Evolutionary conservation across 2,888 invertebrate species (phyloP).

Genomic region (Cyrtodaria siliqua): DNA sequence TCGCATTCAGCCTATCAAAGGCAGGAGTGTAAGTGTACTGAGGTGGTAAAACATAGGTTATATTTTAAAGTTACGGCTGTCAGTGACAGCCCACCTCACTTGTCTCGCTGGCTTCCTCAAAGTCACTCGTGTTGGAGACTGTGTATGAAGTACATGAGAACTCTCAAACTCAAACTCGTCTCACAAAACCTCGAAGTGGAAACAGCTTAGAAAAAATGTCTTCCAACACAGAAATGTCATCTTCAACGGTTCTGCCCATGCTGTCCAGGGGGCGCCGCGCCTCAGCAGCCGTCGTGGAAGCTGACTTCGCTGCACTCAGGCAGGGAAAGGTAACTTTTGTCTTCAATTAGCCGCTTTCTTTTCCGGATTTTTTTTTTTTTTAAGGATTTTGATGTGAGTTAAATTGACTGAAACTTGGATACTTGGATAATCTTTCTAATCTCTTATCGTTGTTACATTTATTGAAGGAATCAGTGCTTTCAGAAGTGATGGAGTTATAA

Average conservation of each 20-base stretch:
- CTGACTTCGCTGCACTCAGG: conserved; percentile 68
- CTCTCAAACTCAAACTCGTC: not conserved
- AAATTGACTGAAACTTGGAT: no score
- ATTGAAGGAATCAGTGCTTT: no score
- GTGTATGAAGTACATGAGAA: conserved; percentile 47
- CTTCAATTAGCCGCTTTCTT: no score
- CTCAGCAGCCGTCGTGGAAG: conserved; percentile 78
- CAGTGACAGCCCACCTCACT: conserved; percentile 14
- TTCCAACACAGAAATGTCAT: conserved; percentile 14
- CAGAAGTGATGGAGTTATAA: no score
- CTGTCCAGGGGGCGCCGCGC: conserved; percentile 79
- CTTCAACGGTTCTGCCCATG: conserved; percentile 63
- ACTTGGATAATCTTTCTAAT: no score
- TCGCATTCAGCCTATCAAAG: conserved; percentile 18
- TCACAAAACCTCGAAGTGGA: no score
- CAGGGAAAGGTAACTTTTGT: conserved; percentile 48
- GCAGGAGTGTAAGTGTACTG: no score
- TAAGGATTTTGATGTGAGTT: no score
- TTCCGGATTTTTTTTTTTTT: no score
- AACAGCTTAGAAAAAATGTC: no score
- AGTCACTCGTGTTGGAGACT: conserved; percentile 50
- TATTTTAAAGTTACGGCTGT: conserved; percentile 2
- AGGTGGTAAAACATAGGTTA: not conserved
- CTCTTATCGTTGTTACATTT: no score
- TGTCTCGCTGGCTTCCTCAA: conserved; percentile 57